Evolutionary conservation across 2,797 vertebrate species (phyloP), one percentile per base, ranked within the genome.

Genomic region (Periparus ater): DNA sequence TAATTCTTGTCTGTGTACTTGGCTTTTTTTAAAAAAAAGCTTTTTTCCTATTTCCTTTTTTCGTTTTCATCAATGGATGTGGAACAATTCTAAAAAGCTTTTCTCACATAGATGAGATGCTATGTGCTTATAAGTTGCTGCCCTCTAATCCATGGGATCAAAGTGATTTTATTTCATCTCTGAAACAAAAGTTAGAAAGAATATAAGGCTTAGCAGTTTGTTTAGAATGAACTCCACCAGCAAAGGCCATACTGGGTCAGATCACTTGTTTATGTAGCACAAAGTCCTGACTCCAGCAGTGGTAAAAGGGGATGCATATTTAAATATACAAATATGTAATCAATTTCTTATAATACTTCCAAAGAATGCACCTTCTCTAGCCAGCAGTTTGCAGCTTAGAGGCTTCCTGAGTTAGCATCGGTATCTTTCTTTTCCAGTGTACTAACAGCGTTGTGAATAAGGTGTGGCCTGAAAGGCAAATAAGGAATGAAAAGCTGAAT

Each of bases 121-220:
- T 67, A 20, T 78, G 26, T 45, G 11, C 36, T 74, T 63, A 26
- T 36, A 70, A 32, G 7, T 86, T 55, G 7, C 34, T 90, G 30
- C 63, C n/a, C 13, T 67, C 16, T 72, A 73, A 60, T 60, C 29
- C 16, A 13, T 21, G 58, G 90, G 55, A 95, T 89, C 63, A 92
- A 89, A 93, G 45, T 42, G 26, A 42, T 81, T 88, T 91, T 23
- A 86, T 90, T 93, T 93, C 13, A 48, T 73, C 70, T 94, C 34
- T 76, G 66, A 84, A 93, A 48, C 58, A 90, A n/a, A 72, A 75
- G 54, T 70, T 63, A 62, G 48, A 27, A 63, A 68, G 26, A 67
- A 12, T 51, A 23, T 48, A 63, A 61, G 14, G 42, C 38, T 94
- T 75, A 93, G 32, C 40, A 67, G 23, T 67, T 89, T 81, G n/a